Conservation (phyloP, 2,797 vertebrate genomes). For the Enteromius treurensis region DNA sequence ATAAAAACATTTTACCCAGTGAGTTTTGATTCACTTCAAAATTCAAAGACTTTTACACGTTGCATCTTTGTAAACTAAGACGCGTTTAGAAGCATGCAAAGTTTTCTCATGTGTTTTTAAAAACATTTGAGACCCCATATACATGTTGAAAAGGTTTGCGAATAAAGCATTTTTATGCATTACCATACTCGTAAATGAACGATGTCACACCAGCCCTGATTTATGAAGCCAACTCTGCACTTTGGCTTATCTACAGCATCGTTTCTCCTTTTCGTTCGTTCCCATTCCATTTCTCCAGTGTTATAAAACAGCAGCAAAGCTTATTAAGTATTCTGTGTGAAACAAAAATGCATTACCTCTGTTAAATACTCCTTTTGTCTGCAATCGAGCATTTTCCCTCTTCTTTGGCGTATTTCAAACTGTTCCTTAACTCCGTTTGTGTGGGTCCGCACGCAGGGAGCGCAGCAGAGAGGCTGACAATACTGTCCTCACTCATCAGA, state of each 20-base stretch:
- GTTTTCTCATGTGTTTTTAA: neutral
- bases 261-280: neutral
- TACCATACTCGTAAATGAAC: neutral
- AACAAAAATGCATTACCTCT: slow-evolving; percentile 67
- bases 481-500: slow-evolving; percentile 67
- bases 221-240: slow-evolving; percentile 5
- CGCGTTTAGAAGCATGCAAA: slow-evolving; percentile 1
- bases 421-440: slow-evolving; percentile 56
- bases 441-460: slow-evolving; percentile 50
- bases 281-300: slow-evolving; percentile 1
- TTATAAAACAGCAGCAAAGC: slow-evolving; percentile 32
- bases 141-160: neutral
- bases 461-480: slow-evolving; percentile 74
- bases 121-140: neutral
- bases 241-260: slow-evolving; percentile 13
- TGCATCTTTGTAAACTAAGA: neutral
- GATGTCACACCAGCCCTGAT: neutral
- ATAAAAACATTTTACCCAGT: neutral
- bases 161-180: slow-evolving; percentile 1
- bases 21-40: slow-evolving; percentile 15
- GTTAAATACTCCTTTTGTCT: slow-evolving; percentile 63
- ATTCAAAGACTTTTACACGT: neutral
- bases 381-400: slow-evolving; percentile 66
- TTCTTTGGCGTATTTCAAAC: slow-evolving; percentile 47
- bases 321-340: slow-evolving; percentile 16